Conservation (phyloP, 2,797 vertebrate genomes). For the Ciconia nigra region DNA sequence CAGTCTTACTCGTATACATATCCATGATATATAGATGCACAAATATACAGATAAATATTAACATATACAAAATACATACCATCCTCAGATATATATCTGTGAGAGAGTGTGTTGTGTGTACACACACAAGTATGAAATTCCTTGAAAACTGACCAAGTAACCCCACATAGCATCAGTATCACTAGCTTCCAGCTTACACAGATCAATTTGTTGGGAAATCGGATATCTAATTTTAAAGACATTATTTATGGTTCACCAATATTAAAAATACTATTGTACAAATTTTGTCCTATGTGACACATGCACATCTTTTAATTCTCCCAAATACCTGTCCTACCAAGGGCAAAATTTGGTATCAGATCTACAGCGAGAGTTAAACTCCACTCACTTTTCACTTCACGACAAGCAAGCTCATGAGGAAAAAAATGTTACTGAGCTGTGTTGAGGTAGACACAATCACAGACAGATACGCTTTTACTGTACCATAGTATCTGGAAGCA, state of each 20-base stretch:
- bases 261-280: neutral
- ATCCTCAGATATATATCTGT: no score
- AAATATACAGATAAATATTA: neutral
- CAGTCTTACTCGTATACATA: neutral
- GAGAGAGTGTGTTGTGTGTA: fast-evolving
- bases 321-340: neutral
- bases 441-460: neutral
- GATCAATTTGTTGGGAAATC: neutral
- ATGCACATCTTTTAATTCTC: neutral
- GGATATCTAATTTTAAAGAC: neutral
- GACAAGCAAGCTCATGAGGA: neutral
- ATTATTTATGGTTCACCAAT: neutral
- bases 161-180: neutral
- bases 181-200: neutral
- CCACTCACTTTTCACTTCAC: neutral
- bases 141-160: neutral
- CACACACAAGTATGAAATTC: neutral
- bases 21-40: fast-evolving
- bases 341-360: neutral
- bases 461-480: neutral
- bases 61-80: neutral
- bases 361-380: neutral
- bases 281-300: neutral
- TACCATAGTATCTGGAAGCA: neutral
- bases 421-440: neutral